Conservation (phyloP, 2,113 vertebrate species). For the Gnathonemus longibarbis region DNA sequence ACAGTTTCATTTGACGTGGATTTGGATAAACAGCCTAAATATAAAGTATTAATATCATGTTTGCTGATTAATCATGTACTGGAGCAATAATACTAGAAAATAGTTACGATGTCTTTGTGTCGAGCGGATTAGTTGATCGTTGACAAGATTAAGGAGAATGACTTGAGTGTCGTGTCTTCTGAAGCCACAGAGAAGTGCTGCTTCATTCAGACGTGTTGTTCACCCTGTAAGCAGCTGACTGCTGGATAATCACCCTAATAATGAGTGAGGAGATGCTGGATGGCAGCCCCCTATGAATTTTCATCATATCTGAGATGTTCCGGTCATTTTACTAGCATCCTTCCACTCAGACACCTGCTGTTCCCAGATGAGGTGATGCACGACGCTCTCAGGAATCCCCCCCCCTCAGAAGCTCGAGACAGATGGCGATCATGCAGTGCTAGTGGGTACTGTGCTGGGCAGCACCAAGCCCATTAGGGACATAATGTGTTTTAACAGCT, state of each 20-base stretch:
- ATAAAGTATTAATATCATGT: neutral
- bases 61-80: neutral
- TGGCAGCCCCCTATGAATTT: neutral
- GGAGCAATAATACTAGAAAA: neutral
- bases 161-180: neutral
- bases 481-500: conserved; percentile 3
- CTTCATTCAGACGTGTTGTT: neutral
- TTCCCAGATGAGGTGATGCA: conserved; percentile 9
- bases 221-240: neutral
- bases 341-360: neutral
- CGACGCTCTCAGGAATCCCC: neutral
- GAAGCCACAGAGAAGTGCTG: neutral
- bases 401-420: neutral
- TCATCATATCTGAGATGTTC: neutral
- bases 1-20: neutral
- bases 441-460: neutral
- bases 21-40: neutral
- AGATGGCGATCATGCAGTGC: neutral
- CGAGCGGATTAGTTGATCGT: neutral
- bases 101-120: neutral
- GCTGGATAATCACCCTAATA: conserved; percentile 2
- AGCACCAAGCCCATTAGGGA: neutral
- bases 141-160: neutral
- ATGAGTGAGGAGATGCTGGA: neutral
- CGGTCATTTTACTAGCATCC: neutral